Base-by-base conservation (phyloP, 2,797 vertebrate species). In the Pangasius djambal region DNA sequence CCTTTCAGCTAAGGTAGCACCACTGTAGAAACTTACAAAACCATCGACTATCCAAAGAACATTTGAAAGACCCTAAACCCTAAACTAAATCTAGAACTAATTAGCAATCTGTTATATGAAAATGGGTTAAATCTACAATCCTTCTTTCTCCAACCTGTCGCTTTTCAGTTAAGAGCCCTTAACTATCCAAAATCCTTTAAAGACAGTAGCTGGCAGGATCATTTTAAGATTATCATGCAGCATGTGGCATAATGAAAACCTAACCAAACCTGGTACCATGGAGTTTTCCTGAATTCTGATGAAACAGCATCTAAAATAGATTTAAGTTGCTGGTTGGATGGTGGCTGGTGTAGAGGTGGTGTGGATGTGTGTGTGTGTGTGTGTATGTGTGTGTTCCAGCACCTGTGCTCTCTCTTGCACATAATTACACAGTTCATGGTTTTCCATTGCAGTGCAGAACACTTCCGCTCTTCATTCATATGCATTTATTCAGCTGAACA, bases 381-480 rank as follows among this genome's bases (percentile, higher is more conserved):
- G 69, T 87, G 85, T 59, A 20, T 81, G 75, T 85, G 87, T 72
- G 57, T 72, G 20, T 61, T 44, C 61, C 55, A 59, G 55, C 57
- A 63, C 79, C 79, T 87, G 78, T 55, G 37, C 79, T 37, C 12
- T 31, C 22, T 63, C 69, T 55, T 82, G 40, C n/a, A 74, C 25
- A 37, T 63, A 85, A 59, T 88, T 40, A 61, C 78, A 83, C 78
- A 72, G 74, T 40, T 69, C 77, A 57, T 37, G 59, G 50, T 86
- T 72, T 89, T 89, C 84, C 20, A 61, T 22, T 50, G 67, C 83
- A 85, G 31, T 34, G 15, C 59, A 82, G 52, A 75, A 34, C n/a
- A 67, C 57, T 6, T 65, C 20, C 31, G 28, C 22, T 48, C 63
- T 61, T 89, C 22, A 86, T 86, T 61, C 77, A 50, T 82, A 86